A percentile compares a stretch with the other conserved stretches of the same genome.
Evolutionary conservation across 2,113 vertebrate genomes (phyloP).

Genomic region (Struthidea cinerea): DNA sequence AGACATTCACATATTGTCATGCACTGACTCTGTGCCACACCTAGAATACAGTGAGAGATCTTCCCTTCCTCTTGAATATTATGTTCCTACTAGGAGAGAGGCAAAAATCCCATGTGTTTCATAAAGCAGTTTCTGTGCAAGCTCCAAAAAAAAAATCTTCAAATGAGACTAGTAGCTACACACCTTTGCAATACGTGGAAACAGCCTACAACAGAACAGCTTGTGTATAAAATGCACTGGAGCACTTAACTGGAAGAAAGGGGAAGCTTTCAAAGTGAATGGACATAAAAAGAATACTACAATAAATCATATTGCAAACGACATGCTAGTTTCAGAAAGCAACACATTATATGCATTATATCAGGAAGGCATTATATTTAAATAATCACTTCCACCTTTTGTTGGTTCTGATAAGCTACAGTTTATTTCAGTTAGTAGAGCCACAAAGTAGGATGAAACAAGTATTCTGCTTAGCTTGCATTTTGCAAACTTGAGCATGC

Average conservation of each 20-base stretch:
- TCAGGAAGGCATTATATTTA: neutral
- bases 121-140: neutral
- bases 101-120: neutral
- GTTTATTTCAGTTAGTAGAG: neutral
- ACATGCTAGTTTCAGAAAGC: neutral
- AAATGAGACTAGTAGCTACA: neutral
- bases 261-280: neutral
- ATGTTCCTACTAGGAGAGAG: neutral
- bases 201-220: neutral
- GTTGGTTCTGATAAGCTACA: neutral
- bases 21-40: neutral
- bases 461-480: neutral
- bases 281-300: neutral
- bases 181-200: neutral
- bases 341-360: neutral
- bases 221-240: neutral
- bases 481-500: neutral
- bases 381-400: neutral
- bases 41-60: neutral
- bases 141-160: neutral
- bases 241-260: neutral
- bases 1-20: neutral
- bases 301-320: neutral
- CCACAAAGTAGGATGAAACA: neutral
- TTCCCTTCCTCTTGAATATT: neutral